Base-by-base conservation (phyloP, 2,797 vertebrate species). In the Melanotaenia nigrans region DNA sequence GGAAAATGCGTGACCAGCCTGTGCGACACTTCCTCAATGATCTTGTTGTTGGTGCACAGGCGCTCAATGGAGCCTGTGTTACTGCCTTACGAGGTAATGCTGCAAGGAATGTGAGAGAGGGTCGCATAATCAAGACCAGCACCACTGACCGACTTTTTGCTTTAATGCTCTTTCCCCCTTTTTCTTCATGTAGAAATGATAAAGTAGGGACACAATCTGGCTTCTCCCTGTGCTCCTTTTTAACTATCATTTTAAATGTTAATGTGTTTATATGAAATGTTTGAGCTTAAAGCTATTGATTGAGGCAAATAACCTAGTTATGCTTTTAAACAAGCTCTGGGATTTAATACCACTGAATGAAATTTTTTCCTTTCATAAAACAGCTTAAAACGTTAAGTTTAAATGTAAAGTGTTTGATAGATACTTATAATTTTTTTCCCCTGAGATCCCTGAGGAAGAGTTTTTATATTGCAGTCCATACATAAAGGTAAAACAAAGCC, bases 21-120 rank as follows among this genome's bases (percentile, higher is more conserved):
- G 68, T 64, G 86, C 75, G 79, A 92, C 85, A 89, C 86, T 87
- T 88, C 84, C 86, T 93, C 89, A 92, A 91, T 92, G 88, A 91
- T 90, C 83, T 77, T 88, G 85, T 89, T 91, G 90, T 90, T 90
- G 83, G 73, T 85, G 88, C 81, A 78, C 38, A 35, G 65, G 20
- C 69, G 70, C 89, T 94, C 82, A 88, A 88, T 90, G 74, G 89
- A 84, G 86, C 85, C 90, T 88, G 87, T 93, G 90, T 91, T 91
- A 80, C 82, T 88, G 81, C 82, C 84, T 71, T 70, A 79, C 71
- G 59, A 86, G 82, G 89, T 90, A 91, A 92, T 91, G 71, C 85
- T 88, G 81, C 62, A 14, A 89, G 88, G 91, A 94, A 93, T 91
- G 85, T 86, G 71, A 80, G 76, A 73, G 75, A 71, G 80, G 55